Conservation (phyloP, 1,140 invertebrate species). For the Homarus americanus region DNA sequence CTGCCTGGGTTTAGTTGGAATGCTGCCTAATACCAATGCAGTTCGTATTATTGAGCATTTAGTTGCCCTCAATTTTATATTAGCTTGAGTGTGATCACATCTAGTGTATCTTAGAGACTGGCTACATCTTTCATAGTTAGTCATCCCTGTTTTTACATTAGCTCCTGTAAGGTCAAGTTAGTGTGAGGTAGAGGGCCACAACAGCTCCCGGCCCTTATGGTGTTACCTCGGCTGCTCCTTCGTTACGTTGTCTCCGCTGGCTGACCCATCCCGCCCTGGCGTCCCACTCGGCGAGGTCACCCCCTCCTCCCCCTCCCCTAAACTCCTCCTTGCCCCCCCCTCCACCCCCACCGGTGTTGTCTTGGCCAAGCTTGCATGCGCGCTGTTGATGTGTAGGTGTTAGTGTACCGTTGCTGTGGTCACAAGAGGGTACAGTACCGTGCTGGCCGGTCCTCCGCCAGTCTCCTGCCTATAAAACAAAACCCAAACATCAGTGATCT, state of each 20-base stretch:
- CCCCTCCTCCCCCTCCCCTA: not conserved
- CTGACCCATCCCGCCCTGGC: not conserved
- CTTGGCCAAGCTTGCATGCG: not conserved
- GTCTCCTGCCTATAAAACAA: no score
- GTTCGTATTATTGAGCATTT: not conserved
- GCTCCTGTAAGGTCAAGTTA: not conserved
- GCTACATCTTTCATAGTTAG: not conserved
- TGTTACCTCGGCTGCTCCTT: not conserved
- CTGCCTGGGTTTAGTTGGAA: conserved; percentile 15
- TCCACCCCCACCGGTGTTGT: not conserved
- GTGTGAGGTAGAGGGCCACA: not conserved
- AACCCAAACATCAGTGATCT: no score
- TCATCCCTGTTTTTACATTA: conserved; percentile 7
- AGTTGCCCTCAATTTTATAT: not conserved
- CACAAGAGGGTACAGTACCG: no score
- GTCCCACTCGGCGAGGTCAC: not conserved
- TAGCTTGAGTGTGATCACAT: not conserved
- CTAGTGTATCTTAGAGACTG: conserved; percentile 4
- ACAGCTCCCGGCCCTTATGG: not conserved
- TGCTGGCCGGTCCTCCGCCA: no score
- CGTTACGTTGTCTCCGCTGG: not conserved
- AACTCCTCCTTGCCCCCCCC: not conserved
- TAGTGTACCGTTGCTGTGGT: not conserved
- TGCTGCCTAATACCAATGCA: not conserved
- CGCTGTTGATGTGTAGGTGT: not conserved